These are phyloP conservation scores for Chalcis sispes DNA, from an alignment of 2,888 invertebrate genomes.

Conservation along the genomic window DNA sequence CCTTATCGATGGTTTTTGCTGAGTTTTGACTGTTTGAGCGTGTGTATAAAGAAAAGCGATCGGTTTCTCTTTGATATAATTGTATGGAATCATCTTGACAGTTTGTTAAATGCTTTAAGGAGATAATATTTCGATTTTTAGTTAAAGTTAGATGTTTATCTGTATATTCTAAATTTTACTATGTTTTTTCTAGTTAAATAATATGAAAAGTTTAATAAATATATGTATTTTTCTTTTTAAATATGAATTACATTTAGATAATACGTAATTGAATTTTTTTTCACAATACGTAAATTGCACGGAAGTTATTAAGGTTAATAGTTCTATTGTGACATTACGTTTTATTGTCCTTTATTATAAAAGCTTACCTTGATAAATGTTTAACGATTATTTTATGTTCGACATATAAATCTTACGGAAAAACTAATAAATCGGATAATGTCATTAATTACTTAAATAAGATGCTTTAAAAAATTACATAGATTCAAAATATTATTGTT, in stretches of 20 bases:
- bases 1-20: conserved; percentile 30
- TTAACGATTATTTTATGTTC: conserved; percentile 1
- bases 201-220: no score
- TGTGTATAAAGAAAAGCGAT: not conserved
- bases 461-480: no score
- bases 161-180: no score
- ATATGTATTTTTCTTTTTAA: no score
- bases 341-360: conserved; percentile 24
- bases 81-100: not conserved
- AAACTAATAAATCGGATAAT: no score
- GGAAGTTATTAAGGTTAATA: conserved; percentile 31
- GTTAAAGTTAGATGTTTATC: no score
- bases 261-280: conserved; percentile 15
- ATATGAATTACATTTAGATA: not conserved
- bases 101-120: no score
- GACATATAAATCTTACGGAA: conserved; percentile 6
- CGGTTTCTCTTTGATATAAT: not conserved
- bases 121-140: no score
- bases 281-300: conserved; percentile 2
- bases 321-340: conserved; percentile 19
- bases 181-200: no score
- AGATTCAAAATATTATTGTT: no score
- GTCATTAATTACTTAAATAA: no score
- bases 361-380: conserved; percentile 6
- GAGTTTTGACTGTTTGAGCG: not conserved